A percentile compares a stretch with the other conserved stretches of the same genome.
Conservation (phyloP, 2,888 invertebrate genomes). For the Podotricha telesiphe region DNA sequence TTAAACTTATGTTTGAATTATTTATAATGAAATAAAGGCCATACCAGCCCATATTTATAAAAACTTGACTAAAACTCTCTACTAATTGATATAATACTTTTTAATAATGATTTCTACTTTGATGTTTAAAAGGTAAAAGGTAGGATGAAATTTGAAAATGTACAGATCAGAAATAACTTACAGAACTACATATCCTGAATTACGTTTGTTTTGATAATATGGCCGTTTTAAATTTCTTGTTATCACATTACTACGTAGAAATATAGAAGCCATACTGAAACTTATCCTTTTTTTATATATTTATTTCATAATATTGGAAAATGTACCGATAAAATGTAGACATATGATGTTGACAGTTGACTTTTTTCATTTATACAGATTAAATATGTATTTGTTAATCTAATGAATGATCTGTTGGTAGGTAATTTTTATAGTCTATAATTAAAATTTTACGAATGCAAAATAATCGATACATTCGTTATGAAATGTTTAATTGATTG, state of each 20-base stretch:
- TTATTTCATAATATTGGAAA: constrained; percentile 41
- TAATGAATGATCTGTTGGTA: too few relatives aligned
- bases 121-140: constrained; percentile 18
- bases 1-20: not conserved
- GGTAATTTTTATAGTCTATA: too few relatives aligned
- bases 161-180: constrained; percentile 72
- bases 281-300: constrained; percentile 30
- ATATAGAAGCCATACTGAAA: constrained; percentile 70
- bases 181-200: constrained; percentile 88
- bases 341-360: constrained; percentile 49
- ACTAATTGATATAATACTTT: not conserved
- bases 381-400: not conserved
- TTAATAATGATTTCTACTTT: constrained; percentile 8
- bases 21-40: not conserved
- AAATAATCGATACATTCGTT: too few relatives aligned
- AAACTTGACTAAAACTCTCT: too few relatives aligned
- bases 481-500: too few relatives aligned
- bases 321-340: constrained; percentile 37
- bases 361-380: constrained; percentile 1
- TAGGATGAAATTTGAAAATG: not conserved
- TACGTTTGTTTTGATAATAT: constrained; percentile 80
- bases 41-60: too few relatives aligned
- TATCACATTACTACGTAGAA: constrained; percentile 68
- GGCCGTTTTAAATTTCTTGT: constrained; percentile 69
- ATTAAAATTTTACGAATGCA: too few relatives aligned